Percentiles rank a stretch among this genome's conserved stretches.
phyloP scores from a whole-genome alignment of 2,888 invertebrate genomes.

The Cephalotes varians region DNA sequence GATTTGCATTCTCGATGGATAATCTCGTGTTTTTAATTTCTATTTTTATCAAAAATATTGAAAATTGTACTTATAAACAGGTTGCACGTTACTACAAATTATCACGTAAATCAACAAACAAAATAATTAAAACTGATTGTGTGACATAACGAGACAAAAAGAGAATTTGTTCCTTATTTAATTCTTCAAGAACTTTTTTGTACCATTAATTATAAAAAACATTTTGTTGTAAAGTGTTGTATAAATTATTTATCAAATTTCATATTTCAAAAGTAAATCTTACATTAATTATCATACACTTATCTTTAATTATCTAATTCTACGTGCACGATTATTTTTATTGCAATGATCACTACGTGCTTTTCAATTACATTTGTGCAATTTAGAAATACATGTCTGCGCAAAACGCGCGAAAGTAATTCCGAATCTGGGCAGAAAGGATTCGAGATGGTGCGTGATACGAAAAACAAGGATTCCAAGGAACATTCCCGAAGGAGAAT shows the following conservation, averaged over 20 bases:
- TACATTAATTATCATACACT: not conserved
- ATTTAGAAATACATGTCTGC: not conserved
- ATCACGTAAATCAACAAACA: not conserved
- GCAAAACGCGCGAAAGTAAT: slow-evolving; percentile 24
- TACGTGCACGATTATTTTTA: not conserved
- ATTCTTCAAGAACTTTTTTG: not conserved
- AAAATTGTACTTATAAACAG: slow-evolving; percentile 72
- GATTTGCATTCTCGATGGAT: slow-evolving; percentile 78
- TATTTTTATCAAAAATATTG: slow-evolving; percentile 71
- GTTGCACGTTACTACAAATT: slow-evolving; percentile 6
- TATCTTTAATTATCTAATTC: not conserved
- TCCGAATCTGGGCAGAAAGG: slow-evolving; percentile 22
- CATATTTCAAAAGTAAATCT: not conserved
- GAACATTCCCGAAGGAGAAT: slow-evolving; percentile 57
- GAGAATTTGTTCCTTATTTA: not conserved
- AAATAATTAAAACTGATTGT: not conserved
- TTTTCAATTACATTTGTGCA: slow-evolving; percentile 11
- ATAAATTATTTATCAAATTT: not conserved
- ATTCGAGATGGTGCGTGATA: slow-evolving; percentile 42
- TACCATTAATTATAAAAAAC: not conserved
- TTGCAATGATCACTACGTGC: not conserved
- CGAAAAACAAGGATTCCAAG: slow-evolving; percentile 47
- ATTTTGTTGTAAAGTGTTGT: not conserved
- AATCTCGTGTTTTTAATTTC: slow-evolving; percentile 81
- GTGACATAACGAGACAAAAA: not conserved